Percentiles rank a stretch among this genome's conserved stretches.
These are phyloP conservation scores for Mastomys natalensis DNA, from an alignment of 2,113 vertebrate genomes.

Conservation along the genomic window DNA sequence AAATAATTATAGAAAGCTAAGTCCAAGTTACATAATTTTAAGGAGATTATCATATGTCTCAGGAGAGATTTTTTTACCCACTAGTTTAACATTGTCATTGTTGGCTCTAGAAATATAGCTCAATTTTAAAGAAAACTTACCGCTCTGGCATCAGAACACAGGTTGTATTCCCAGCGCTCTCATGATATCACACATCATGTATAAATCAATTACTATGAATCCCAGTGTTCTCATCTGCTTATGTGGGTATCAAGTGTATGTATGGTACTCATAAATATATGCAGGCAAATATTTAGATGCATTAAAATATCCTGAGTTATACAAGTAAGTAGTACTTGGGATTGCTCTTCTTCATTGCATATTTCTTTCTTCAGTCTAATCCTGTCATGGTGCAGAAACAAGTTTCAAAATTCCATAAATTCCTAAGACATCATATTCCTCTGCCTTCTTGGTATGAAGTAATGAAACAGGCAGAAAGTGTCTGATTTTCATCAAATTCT, in stretches of 20 bases:
- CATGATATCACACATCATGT: too few species aligned
- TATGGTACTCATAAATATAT: not conserved
- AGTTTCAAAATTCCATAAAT: not conserved
- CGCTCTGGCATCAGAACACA: not conserved
- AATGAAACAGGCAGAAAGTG: not conserved
- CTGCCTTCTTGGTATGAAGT: not conserved
- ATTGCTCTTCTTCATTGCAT: not conserved
- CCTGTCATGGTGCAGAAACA: not conserved
- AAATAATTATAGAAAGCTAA: not conserved
- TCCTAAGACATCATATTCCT: not conserved
- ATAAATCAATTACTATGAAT: not conserved
- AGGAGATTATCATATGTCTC: not conserved
- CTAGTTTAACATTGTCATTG: not conserved
- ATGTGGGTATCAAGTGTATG: not conserved
- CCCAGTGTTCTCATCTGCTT: too few species aligned
- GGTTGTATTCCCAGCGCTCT: not conserved
- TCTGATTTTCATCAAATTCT: not conserved
- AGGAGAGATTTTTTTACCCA: not conserved
- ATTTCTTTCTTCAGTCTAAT: slow-evolving; percentile 17
- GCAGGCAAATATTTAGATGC: not conserved
- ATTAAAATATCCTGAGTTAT: not conserved
- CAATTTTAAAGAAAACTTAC: not conserved
- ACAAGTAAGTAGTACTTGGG: not conserved
- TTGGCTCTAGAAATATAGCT: not conserved
- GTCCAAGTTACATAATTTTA: not conserved